phyloP scores from a whole-genome alignment of 2,113 vertebrate species.

The Pangasianodon gigas region DNA sequence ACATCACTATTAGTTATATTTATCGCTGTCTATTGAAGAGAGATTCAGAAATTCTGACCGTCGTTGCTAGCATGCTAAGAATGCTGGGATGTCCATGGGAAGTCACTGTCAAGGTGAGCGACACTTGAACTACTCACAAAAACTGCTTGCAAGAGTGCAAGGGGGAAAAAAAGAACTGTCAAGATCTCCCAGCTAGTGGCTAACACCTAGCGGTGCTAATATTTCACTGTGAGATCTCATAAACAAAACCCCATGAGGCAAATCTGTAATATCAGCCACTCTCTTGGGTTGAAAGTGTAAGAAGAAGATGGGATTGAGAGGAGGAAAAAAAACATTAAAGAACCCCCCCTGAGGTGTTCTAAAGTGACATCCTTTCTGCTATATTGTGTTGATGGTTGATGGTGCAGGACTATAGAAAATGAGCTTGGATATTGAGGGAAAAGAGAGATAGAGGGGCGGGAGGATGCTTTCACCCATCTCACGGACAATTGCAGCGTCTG shows the following conservation, averaged over 20 bases:
- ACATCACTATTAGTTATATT: background rate
- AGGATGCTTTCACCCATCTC: background rate
- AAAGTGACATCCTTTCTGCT: conserved; percentile 40
- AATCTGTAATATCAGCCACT: conserved; percentile 70
- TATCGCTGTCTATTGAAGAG: background rate
- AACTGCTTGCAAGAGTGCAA: background rate
- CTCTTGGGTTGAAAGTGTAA: conserved; percentile 50
- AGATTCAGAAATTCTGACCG: background rate
- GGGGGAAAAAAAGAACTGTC: background rate
- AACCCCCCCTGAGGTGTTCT: conserved; percentile 59
- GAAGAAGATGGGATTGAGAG: conserved; percentile 29
- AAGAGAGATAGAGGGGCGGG: background rate
- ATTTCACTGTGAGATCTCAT: conserved; percentile 67
- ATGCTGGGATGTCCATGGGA: background rate
- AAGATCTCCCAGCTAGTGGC: conserved; percentile 49
- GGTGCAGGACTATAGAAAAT: conserved; percentile 43
- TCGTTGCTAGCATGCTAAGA: conserved; percentile 13
- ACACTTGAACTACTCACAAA: background rate
- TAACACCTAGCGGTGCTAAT: conserved; percentile 57
- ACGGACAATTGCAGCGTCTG: conserved; percentile 44
- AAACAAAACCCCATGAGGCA: conserved; percentile 62
- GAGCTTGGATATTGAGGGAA: conserved; percentile 21
- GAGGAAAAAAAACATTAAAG: conserved; percentile 63
- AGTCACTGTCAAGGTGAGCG: conserved; percentile 40
- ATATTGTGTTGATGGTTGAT: conserved; percentile 52